Evolutionary conservation across 2,888 invertebrate species (phyloP).

Genomic region (Xanthorhoe spadicearia): DNA sequence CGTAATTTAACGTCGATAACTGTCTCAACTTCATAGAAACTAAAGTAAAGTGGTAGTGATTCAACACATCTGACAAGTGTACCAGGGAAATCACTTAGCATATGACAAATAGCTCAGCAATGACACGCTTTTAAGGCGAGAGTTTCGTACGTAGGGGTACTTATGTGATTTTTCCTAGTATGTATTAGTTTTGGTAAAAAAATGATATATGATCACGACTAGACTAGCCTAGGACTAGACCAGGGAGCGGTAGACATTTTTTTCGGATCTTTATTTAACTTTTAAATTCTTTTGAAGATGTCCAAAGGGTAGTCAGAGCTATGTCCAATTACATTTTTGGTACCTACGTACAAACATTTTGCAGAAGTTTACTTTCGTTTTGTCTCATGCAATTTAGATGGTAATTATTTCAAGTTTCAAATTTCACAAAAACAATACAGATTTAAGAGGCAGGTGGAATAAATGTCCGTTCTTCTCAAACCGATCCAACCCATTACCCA

Average conservation of each 20-base stretch:
- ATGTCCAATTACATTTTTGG: too few species aligned
- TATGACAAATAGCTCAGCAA: conserved; percentile 79
- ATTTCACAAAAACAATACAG: conserved; percentile 8
- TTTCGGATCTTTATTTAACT: too few species aligned
- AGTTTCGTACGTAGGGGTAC: neutral
- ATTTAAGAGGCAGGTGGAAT: conserved; percentile 25
- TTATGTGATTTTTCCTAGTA: neutral
- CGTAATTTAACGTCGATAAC: neutral
- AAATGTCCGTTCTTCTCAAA: conserved; percentile 15
- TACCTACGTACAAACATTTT: too few species aligned
- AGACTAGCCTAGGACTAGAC: too few species aligned
- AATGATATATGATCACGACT: too few species aligned
- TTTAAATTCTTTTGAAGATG: too few species aligned
- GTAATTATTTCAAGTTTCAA: neutral
- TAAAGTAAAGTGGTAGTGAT: conserved; percentile 55
- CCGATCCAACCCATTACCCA: conserved; percentile 20
- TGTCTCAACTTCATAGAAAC: conserved; percentile 9
- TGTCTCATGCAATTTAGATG: too few species aligned
- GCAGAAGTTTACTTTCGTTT: too few species aligned
- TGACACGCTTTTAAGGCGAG: conserved; percentile 76
- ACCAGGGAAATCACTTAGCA: conserved; percentile 81
- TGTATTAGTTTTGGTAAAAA: too few species aligned
- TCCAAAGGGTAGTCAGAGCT: too few species aligned
- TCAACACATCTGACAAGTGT: conserved; percentile 65
- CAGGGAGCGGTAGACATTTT: too few species aligned